Conservation (phyloP, 2,888 invertebrate species). For the Toxonevra muliebris region DNA sequence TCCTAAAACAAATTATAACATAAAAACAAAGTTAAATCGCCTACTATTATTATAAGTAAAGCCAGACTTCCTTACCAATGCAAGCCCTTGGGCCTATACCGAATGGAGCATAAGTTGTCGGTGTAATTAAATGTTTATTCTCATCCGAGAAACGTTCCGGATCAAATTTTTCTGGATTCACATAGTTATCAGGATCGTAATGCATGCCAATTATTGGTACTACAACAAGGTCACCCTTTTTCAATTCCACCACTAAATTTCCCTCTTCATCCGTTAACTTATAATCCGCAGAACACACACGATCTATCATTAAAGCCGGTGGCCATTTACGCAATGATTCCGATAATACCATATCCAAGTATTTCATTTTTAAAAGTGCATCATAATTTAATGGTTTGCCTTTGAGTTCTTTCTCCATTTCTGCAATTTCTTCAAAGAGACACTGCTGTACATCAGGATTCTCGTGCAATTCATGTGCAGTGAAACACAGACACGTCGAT, state of each 20-base stretch:
- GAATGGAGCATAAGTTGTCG: slow-evolving; percentile 15
- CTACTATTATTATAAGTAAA: not conserved
- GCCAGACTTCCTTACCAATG: slow-evolving; percentile 22
- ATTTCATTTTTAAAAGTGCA: slow-evolving; percentile 68
- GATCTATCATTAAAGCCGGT: slow-evolving; percentile 63
- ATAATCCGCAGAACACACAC: slow-evolving; percentile 66
- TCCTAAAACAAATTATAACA: slow-evolving; percentile 32
- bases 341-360: slow-evolving; percentile 69
- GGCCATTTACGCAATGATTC: slow-evolving; percentile 68
- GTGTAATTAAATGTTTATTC: slow-evolving; percentile 17
- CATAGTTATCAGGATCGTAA: slow-evolving; percentile 66
- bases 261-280: slow-evolving; percentile 42
- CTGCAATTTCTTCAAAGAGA: slow-evolving; percentile 67
- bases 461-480: slow-evolving; percentile 68
- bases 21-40: slow-evolving; percentile 24
- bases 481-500: slow-evolving; percentile 64
- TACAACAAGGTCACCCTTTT: slow-evolving; percentile 62
- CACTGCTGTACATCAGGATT: slow-evolving; percentile 69
- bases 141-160: slow-evolving; percentile 66
- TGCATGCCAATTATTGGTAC: slow-evolving; percentile 63
- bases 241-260: slow-evolving; percentile 64
- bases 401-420: slow-evolving; percentile 59
- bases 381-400: slow-evolving; percentile 68
- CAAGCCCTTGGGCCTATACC: slow-evolving; percentile 27
- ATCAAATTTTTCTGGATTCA: slow-evolving; percentile 68